Base-by-base conservation (phyloP, 2,888 invertebrate species). In the Pardosa pseudoannulata region DNA sequence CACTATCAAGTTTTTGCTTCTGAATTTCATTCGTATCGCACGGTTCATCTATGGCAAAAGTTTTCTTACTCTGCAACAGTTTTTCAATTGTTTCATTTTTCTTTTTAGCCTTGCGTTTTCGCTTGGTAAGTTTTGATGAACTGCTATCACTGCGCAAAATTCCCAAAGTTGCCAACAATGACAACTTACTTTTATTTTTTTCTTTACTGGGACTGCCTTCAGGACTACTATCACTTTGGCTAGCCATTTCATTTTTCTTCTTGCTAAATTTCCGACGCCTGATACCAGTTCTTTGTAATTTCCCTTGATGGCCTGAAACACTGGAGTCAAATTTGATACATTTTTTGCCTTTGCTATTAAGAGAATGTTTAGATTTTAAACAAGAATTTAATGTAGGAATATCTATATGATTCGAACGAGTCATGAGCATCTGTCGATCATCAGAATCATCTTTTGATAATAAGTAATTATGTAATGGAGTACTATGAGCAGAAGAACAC, bases 401-500 rank as follows among this genome's bases (percentile, higher is more conserved):
- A 50, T 80, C 78, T 0, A 73, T 36, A 5, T 67, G 13, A 13
- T 62, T 65, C 28, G 75, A 75, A 2, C 19, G 71, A 3, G 76
- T 50, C 72, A 81, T 73, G 31, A 79, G 78, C 62, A 73, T 62
- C n/a, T 73, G 67, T 1, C 81, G 46, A 39, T 81, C 79, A 16
- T 87, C 87, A 1, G 56, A 50, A 50, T 75, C 70, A 39, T 68
- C 72, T 39, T 87, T 80, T 13, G 87, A 76, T 0, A 81, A 11
- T 19, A 79, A 62, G 46, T 78, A 82, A 50, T 78, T 82, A 39
- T 88, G 82, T 6, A 76, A 28, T 1, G 88, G 88, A 1, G 88
- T 83, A 41, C 88, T 88, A 46, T 88, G 88, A 6, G 74, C 64
- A n/a, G 88, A 88, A 41, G 87, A 87, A 64, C 79, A 76, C 27